Conservation (phyloP, 2,797 vertebrate genomes). For the Dipus sagitta region DNA sequence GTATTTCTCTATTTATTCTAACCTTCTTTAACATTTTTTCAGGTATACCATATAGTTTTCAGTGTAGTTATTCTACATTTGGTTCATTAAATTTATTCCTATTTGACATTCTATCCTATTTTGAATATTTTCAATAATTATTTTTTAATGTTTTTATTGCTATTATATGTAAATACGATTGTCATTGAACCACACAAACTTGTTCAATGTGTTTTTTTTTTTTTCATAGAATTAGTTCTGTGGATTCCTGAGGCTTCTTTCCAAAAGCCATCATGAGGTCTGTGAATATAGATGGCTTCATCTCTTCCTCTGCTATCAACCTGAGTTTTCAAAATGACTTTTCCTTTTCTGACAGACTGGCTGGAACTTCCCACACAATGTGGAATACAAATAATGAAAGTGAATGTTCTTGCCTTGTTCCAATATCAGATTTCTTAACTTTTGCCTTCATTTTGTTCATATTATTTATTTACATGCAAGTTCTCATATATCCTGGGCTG, state of each 20-base stretch:
- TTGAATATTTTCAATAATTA: neutral
- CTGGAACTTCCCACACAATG: neutral
- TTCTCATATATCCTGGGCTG: neutral
- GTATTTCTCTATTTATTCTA: neutral
- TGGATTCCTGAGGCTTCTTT: neutral
- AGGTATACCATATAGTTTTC: neutral
- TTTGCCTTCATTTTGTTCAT: neutral
- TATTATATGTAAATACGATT: neutral
- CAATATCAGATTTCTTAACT: neutral
- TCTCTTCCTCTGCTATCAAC: neutral
- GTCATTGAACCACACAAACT: neutral
- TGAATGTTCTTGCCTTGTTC: neutral
- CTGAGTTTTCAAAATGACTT: neutral
- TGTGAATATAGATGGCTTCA: neutral
- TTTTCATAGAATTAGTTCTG: constrained; percentile 3
- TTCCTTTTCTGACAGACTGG: neutral
- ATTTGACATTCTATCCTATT: neutral
- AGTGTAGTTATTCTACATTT: neutral
- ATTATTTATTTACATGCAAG: neutral
- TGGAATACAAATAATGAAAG: neutral
- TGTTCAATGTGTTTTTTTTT: neutral
- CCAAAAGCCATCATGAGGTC: neutral
- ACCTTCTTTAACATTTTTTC: neutral
- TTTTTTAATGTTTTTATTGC: neutral
- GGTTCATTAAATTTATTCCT: neutral